Base-by-base conservation (phyloP, 2,113 vertebrate species). In the Pungitius pungitius region DNA sequence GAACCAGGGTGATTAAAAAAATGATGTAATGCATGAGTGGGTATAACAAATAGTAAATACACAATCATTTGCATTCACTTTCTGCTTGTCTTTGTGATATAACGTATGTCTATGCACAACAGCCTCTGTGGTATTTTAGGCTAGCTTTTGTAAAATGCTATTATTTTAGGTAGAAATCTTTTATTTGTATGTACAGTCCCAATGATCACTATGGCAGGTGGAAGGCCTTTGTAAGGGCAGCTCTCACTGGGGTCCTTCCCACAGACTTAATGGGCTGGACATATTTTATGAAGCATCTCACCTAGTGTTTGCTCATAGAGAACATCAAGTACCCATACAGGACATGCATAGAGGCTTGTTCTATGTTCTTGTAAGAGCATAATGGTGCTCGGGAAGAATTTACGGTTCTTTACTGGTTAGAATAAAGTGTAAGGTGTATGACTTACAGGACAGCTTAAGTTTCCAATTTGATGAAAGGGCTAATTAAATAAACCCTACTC, bases 221-320 rank as follows among this genome's bases (percentile, higher is more conserved):
- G 69, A 40, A 86, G 80, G 72, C 77, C 37, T 47, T 75, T 56
- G 79, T 77, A 82, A 78, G 79, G 82, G 72, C 85, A 75, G 73
- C 83, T 73, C 73, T 86, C 70, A 78, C 77, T 11, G 49, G 64
- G 80, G 66, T 58, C 59, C 67, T 83, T 85, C 39, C 42, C 62
- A 71, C 69, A 78, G 63, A 82, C 67, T 83, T 90, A 84, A 84
- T 86, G 82, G 73, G 43, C 74, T 78, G 80, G 73, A 77, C 66
- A 71, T 8, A 30, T 82, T 91, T 90, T 84, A 90, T 90, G 85
- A 85, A 86, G 80, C 77, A 49, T 83, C 65, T 70, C 62, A 35
- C 37, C n/a, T 11, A 40, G 55, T 18, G 6, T 85, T 82, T 75
- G 72, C 78, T 86, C 77, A 77, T 22, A 52, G 61, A 77, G 77